A percentile compares a stretch with the other conserved stretches of the same genome.
Conservation (phyloP, 2,888 invertebrate genomes). For the Leptothorax acervorum region DNA sequence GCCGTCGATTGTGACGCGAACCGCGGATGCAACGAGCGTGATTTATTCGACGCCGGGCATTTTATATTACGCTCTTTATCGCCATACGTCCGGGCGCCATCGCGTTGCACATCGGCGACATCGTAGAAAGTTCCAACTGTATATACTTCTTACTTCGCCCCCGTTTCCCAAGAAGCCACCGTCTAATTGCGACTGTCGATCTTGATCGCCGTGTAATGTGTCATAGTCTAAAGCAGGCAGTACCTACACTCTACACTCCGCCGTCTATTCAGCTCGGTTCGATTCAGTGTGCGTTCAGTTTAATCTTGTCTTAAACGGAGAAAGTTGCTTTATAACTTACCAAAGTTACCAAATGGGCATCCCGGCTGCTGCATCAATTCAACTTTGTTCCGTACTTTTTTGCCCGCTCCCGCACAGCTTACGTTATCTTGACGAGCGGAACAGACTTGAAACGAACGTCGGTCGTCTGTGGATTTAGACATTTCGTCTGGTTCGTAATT, state of each 20-base stretch:
- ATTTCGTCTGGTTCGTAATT: not conserved
- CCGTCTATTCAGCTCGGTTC: not conserved
- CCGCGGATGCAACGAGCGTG: slow-evolving; percentile 17
- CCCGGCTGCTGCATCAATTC: slow-evolving; percentile 25
- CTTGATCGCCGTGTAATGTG: slow-evolving; percentile 14
- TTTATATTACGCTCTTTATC: slow-evolving; percentile 14
- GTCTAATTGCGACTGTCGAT: slow-evolving; percentile 42
- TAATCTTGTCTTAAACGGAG: slow-evolving; percentile 30
- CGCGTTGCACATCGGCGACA: slow-evolving; percentile 18
- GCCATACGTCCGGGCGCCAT: not conserved
- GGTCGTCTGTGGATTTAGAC: not conserved
- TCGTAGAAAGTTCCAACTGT: slow-evolving; percentile 11
- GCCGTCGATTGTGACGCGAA: not conserved
- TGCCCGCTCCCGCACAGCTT: not conserved
- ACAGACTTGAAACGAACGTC: not conserved
- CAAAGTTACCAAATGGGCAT: slow-evolving; percentile 23
- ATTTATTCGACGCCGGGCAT: slow-evolving; percentile 42
- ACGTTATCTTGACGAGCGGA: slow-evolving; percentile 33
- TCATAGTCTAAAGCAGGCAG: not conserved
- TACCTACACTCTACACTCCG: not conserved
- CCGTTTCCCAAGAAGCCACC: slow-evolving; percentile 1
- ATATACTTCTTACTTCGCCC: slow-evolving; percentile 23
- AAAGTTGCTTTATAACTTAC: slow-evolving; percentile 42
- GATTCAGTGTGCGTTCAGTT: not conserved
- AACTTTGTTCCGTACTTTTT: slow-evolving; percentile 23